Evolutionary conservation across 2,113 vertebrate species (phyloP).

Genomic region (Erinaceus europaeus): DNA sequence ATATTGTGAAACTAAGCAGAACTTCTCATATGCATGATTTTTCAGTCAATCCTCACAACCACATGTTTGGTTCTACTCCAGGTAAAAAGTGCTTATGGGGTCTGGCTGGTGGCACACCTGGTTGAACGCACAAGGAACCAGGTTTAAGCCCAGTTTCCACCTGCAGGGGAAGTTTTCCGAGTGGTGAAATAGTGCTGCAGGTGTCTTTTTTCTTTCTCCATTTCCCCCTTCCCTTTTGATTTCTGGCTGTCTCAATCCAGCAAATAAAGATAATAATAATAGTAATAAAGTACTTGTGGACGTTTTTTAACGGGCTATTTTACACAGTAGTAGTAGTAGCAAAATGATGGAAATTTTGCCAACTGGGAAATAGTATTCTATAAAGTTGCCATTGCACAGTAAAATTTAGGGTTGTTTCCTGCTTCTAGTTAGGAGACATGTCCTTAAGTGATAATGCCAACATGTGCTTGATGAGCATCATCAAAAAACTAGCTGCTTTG

Average conservation of each 20-base stretch:
- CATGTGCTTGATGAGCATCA: conserved; percentile 88
- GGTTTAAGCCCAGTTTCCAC: too few relatives aligned
- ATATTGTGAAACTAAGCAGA: not conserved
- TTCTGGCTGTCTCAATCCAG: too few relatives aligned
- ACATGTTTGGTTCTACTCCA: not conserved
- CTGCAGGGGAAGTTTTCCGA: too few relatives aligned
- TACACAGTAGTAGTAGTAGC: not conserved
- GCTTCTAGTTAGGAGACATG: conserved; percentile 93
- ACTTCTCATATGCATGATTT: not conserved
- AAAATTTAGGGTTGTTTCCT: conserved; percentile 10
- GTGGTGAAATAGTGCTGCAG: too few relatives aligned
- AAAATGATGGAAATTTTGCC: not conserved
- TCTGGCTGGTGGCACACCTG: too few relatives aligned
- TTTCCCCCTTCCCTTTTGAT: too few relatives aligned
- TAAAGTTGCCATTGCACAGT: not conserved
- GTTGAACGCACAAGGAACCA: too few relatives aligned
- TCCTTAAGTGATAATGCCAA: conserved; percentile 93
- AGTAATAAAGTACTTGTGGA: too few relatives aligned
- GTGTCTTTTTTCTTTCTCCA: too few relatives aligned
- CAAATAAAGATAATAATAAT: too few relatives aligned
- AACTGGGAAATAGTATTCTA: not conserved
- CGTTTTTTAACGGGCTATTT: not conserved
- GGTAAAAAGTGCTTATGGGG: not conserved
- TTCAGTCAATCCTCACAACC: not conserved
- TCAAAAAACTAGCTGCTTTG: conserved; percentile 84